phyloP scores from a whole-genome alignment of 2,113 vertebrate species.

The Myrmophylax atrothorax region DNA sequence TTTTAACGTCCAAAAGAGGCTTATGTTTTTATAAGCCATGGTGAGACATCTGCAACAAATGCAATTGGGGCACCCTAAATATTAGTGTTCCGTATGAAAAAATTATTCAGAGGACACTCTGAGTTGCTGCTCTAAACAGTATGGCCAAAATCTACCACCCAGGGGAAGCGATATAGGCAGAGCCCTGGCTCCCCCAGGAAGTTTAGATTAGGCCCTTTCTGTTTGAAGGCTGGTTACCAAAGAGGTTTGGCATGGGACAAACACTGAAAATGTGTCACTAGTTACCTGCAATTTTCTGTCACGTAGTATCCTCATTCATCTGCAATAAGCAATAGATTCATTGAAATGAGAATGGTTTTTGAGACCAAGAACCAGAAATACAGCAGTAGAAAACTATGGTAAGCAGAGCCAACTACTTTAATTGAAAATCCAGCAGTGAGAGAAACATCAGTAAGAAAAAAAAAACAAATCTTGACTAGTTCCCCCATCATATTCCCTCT shows the following conservation, averaged over 20 bases:
- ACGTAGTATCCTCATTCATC: not conserved
- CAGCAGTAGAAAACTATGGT: not conserved
- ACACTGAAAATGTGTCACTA: not conserved
- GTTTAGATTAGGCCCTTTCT: not conserved
- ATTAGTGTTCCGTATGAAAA: not conserved
- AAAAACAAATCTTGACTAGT: not conserved
- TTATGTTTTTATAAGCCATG: not conserved
- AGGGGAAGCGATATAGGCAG: rapidly evolving
- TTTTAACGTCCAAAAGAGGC: not conserved
- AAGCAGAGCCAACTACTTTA: not conserved
- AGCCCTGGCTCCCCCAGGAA: not conserved
- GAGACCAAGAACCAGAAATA: not conserved
- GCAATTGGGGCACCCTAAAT: not conserved
- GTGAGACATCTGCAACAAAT: not conserved
- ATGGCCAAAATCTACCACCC: not conserved
- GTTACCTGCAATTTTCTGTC: not conserved
- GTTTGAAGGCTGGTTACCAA: not conserved
- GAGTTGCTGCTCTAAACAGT: not conserved
- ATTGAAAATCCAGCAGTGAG: not conserved
- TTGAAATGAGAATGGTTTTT: not conserved
- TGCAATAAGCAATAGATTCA: not conserved
- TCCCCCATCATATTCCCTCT: not conserved
- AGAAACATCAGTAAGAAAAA: not conserved
- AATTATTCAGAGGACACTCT: not conserved
- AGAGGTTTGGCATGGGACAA: not conserved